Evolutionary conservation across 2,888 invertebrate genomes (phyloP), one percentile per base, ranked within the genome.

Genomic region (Aplocera efformata): DNA sequence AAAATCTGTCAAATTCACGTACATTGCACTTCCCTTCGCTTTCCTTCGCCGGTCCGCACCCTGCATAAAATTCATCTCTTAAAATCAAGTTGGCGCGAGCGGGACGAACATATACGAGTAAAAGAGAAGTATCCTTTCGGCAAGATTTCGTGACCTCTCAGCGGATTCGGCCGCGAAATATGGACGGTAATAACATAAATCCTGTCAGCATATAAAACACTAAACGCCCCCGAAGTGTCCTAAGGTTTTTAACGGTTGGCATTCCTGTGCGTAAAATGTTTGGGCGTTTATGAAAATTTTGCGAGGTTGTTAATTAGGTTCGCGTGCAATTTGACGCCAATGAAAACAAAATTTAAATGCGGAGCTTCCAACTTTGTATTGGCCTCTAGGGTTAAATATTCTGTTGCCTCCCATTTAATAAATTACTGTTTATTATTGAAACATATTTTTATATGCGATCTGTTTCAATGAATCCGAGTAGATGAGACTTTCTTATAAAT

Each of bases 141-240:
- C 78, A 78, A 84, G 85, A 85, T 79, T 84, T 77, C 84, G 88
- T 86, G 88, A 86, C 88, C 86, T 88, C 83, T 88, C 88, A 84
- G 72, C 83, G 73, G 78, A 78, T 84, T 79, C 80, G 76, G 83
- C 76, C 77, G 76, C 74, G 79, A 89, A 88, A 88, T 88, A 89
- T 88, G 88, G 84, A 78, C 74, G 79, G 88, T 83, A 88, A 88
- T 88, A 88, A 88, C 84, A 86, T 88, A 88, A 88, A 89, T 88
- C 88, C 86, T 78, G 82, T 79, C 74, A 81, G 86, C 84, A 85
- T 88, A 88, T 88, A 88, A 88, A 89, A 88, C 88, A 88, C 88
- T 88, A 88, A 88, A 88, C 85, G 86, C 75, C 80, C 79, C 67
- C 67, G 71, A 77, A 79, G 78, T 76, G 81, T 84, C 82, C 80